These are phyloP conservation scores for Drosophila recens DNA, from an alignment of 2,888 invertebrate species.

Conservation along the genomic window DNA sequence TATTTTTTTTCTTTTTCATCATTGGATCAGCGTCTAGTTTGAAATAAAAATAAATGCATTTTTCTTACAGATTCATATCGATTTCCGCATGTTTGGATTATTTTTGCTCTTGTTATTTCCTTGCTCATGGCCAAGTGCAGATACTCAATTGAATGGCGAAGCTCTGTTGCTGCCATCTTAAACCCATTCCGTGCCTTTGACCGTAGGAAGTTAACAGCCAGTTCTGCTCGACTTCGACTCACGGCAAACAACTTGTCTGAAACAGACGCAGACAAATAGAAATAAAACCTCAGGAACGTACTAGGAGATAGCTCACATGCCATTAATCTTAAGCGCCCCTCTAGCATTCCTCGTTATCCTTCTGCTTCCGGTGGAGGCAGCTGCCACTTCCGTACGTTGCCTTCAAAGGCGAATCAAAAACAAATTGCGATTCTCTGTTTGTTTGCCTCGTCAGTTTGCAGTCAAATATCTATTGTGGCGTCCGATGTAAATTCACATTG, in stretches of 20 bases:
- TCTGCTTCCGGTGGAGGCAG: neutral
- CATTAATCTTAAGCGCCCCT: slow-evolving; percentile 47
- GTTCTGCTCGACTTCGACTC: neutral
- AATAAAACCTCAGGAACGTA: slow-evolving; percentile 33
- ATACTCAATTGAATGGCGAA: slow-evolving; percentile 4
- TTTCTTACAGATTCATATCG: neutral
- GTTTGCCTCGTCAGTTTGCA: neutral
- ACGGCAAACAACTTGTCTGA: slow-evolving; percentile 25
- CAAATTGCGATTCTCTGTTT: slow-evolving; percentile 19
- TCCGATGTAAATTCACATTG: neutral
- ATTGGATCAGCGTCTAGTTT: neutral
- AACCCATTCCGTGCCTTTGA: slow-evolving; percentile 6
- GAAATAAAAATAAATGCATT: slow-evolving; percentile 14
- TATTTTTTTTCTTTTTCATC: neutral
- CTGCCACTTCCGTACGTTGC: slow-evolving; percentile 10
- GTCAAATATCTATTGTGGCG: neutral
- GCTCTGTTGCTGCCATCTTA: neutral
- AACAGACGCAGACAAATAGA: slow-evolving; percentile 13
- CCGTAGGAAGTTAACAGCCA: neutral
- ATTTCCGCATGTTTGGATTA: neutral
- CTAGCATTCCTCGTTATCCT: slow-evolving; percentile 28
- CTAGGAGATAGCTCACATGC: slow-evolving; percentile 26
- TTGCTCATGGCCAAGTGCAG: slow-evolving; percentile 1
- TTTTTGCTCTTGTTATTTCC: neutral
- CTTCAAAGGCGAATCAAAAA: slow-evolving; percentile 26